These are phyloP conservation scores for Artibeus jamaicensis DNA, from an alignment of 2,797 vertebrate species.

Conservation along the genomic window DNA sequence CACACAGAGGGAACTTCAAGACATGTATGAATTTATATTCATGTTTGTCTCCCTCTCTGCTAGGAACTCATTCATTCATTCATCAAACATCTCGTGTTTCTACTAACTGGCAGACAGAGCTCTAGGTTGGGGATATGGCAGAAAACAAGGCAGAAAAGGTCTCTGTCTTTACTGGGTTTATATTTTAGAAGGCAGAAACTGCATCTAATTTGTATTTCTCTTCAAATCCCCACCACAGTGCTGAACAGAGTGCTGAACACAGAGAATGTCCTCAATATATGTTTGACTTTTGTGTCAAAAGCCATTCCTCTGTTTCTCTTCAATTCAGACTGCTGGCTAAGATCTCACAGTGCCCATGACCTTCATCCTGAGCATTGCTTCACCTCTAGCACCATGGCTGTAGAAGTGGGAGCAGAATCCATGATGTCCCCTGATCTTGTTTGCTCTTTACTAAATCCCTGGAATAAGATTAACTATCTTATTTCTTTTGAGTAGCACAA, in stretches of 20 bases:
- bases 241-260: neutral
- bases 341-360: neutral
- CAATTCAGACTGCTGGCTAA: neutral
- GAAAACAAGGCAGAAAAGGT: neutral
- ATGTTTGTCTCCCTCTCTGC: neutral
- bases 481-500: neutral
- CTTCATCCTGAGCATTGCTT: neutral
- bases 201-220: neutral
- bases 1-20: neutral
- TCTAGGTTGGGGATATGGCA: neutral
- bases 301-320: neutral
- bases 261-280: neutral
- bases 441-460: neutral
- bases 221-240: neutral
- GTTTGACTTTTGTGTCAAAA: neutral
- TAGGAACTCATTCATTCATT: neutral
- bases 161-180: neutral
- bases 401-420: neutral
- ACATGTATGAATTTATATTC: neutral
- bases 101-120: neutral
- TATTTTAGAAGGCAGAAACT: neutral
- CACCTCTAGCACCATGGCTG: neutral
- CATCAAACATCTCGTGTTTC: neutral
- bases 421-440: neutral
- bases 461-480: neutral